These are phyloP conservation scores for Gastracanthus pulcherrimus DNA, from an alignment of 2,888 invertebrate species.

Conservation along the genomic window DNA sequence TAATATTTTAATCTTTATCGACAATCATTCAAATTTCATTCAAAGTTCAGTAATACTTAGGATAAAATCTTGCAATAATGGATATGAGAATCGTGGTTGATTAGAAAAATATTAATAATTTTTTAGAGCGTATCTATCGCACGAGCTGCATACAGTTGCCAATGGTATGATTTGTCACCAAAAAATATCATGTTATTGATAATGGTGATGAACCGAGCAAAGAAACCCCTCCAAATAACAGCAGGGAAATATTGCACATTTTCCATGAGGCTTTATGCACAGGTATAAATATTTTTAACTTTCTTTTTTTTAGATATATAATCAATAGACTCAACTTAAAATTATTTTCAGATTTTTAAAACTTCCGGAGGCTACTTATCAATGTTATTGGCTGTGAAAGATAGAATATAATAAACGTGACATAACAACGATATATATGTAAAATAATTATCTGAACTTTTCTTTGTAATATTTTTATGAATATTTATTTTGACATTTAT, in stretches of 20 bases:
- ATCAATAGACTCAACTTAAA: background rate
- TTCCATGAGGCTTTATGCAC: conserved; percentile 52
- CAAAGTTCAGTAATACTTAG: too few relatives aligned
- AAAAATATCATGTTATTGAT: conserved; percentile 55
- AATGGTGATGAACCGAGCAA: conserved; percentile 56
- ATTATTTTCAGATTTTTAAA: conserved; percentile 37
- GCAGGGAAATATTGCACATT: conserved; percentile 59
- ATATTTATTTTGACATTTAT: background rate
- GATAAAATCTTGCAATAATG: too few relatives aligned
- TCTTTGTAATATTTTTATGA: background rate
- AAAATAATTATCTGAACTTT: background rate
- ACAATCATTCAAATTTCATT: background rate
- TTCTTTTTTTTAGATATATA: background rate
- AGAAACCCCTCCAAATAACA: conserved; percentile 55
- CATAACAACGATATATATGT: too few relatives aligned
- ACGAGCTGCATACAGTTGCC: conserved; percentile 1
- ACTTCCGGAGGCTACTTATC: conserved; percentile 39
- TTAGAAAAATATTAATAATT: too few relatives aligned
- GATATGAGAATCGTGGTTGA: too few relatives aligned
- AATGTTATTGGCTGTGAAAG: conserved; percentile 31
- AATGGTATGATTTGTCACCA: conserved; percentile 58
- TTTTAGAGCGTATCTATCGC: conserved; percentile 53
- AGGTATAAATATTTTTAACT: conserved; percentile 34
- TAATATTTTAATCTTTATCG: background rate
- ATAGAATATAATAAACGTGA: conserved; percentile 14